Evolutionary conservation across 2,797 vertebrate species (phyloP).

Genomic region (Champsocephalus gunnari): DNA sequence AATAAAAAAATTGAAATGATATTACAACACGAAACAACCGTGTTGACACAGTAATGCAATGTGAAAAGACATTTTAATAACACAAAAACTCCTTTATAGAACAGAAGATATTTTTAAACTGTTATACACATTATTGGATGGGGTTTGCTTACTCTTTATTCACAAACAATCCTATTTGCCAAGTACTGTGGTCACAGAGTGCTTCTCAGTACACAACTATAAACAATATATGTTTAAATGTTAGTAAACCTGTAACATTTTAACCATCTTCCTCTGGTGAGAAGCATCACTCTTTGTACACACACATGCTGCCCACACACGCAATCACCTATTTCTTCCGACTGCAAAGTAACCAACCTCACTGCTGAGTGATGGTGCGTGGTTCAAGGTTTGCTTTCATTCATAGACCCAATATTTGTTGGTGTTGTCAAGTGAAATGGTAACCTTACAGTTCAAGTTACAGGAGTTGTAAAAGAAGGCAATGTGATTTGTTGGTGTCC

Average conservation of each 20-base stretch:
- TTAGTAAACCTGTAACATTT: not conserved
- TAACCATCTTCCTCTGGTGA: not conserved
- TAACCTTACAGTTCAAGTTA: not conserved
- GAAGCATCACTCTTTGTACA: not conserved
- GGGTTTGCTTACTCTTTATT: not conserved
- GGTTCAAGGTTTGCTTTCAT: slow-evolving; percentile 2
- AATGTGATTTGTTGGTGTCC: not conserved
- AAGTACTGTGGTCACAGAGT: not conserved
- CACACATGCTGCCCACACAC: not conserved
- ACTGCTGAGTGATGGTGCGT: not conserved
- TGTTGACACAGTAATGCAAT: no score
- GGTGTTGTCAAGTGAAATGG: not conserved
- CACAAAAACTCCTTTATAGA: no score
- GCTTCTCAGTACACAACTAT: not conserved
- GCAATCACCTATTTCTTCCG: not conserved
- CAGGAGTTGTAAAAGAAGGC: slow-evolving; percentile 3
- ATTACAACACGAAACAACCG: no score
- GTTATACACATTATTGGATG: no score
- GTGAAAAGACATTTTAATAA: no score
- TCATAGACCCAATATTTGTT: not conserved
- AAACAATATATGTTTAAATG: not conserved
- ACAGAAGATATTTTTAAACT: no score
- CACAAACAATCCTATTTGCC: not conserved
- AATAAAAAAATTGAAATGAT: no score
- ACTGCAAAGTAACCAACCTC: not conserved